Evolutionary conservation across 2,797 vertebrate species (phyloP).

Genomic region (Mycteria americana): DNA sequence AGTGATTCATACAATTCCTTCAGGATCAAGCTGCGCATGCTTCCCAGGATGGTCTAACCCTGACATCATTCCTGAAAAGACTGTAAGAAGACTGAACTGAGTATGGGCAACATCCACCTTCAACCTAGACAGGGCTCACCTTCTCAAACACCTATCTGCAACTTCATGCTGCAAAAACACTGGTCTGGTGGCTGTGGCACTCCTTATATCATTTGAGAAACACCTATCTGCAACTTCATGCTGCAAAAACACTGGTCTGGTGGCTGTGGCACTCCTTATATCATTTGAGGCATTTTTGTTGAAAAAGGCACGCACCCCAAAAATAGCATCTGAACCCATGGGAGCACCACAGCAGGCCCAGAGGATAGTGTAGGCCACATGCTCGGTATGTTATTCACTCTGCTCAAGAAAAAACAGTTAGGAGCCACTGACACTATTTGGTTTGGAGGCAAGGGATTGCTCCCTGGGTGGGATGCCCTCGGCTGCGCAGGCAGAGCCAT

Average conservation of each 20-base stretch:
- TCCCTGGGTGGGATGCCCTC: fast-evolving
- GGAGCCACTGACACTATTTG: background rate
- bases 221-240: background rate
- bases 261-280: background rate
- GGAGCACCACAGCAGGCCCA: background rate
- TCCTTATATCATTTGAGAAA: background rate
- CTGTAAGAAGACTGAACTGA: background rate
- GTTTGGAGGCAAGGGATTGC: background rate
- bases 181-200: background rate
- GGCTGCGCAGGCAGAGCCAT: background rate
- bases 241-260: background rate
- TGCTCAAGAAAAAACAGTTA: background rate
- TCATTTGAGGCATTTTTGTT: background rate
- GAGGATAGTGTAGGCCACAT: background rate
- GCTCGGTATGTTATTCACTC: background rate
- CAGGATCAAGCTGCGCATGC: background rate
- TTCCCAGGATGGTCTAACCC: background rate
- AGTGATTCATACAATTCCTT: background rate
- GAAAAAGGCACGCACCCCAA: background rate
- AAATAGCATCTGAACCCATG: background rate
- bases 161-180: background rate
- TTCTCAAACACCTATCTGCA: background rate
- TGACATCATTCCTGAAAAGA: background rate
- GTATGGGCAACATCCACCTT: background rate
- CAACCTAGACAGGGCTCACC: background rate